Evolutionary conservation across 2,888 invertebrate species (phyloP).

Genomic region (Rhamnusium bicolor): DNA sequence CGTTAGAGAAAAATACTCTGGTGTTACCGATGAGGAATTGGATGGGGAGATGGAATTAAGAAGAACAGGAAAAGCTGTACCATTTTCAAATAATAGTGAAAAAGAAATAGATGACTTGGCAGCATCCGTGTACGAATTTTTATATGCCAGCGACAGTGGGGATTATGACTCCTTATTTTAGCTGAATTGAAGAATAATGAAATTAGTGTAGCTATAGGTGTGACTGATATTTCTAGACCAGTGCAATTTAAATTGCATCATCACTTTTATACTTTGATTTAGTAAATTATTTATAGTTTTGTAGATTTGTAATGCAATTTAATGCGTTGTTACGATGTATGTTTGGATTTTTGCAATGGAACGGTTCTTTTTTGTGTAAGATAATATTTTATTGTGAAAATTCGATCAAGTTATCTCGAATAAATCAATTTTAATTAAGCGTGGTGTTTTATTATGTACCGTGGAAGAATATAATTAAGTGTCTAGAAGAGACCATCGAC

Average conservation of each 20-base stretch:
- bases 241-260: not conserved
- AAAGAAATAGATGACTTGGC: constrained; percentile 75
- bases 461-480: too few species aligned
- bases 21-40: constrained; percentile 74
- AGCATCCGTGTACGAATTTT: constrained; percentile 77
- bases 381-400: constrained; percentile 65
- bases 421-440: not conserved
- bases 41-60: constrained; percentile 71
- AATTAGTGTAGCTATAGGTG: not conserved
- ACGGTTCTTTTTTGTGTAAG: constrained; percentile 38
- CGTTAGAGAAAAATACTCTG: constrained; percentile 77
- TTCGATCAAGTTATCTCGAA: constrained; percentile 57
- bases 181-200: constrained; percentile 16
- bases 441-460: not conserved
- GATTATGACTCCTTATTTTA: constrained; percentile 73
- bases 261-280: constrained; percentile 20
- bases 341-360: constrained; percentile 67
- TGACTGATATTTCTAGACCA: constrained; percentile 9
- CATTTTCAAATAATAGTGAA: constrained; percentile 68
- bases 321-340: constrained; percentile 18
- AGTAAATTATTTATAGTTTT: constrained; percentile 22
- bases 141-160: constrained; percentile 74
- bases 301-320: constrained; percentile 20
- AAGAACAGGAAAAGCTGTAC: constrained; percentile 73
- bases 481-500: too few species aligned